Percentiles rank a stretch among this genome's conserved stretches.
Conservation (phyloP, 2,797 vertebrate species). For the Etheostoma perlongum region DNA sequence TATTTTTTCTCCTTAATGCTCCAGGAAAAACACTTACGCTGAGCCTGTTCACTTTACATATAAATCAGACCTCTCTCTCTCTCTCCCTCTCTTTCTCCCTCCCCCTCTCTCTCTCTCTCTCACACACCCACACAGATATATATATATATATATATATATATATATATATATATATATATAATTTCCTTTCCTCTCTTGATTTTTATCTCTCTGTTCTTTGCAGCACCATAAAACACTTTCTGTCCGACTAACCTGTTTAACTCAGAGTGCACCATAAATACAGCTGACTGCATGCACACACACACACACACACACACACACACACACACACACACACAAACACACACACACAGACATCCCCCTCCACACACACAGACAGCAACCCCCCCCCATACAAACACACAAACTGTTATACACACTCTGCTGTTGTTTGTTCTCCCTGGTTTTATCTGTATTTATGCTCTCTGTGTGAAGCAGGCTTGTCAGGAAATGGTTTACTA, state of each 20-base stretch:
- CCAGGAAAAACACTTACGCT: conserved; percentile 7
- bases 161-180: conserved; percentile 3
- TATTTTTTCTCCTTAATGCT: conserved; percentile 9
- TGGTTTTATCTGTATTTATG: conserved; percentile 45
- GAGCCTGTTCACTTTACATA: conserved; percentile 21
- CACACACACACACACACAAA: conserved; percentile 1
- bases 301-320: conserved; percentile 7
- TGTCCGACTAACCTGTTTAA: conserved; percentile 41
- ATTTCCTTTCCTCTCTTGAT: conserved; percentile 18
- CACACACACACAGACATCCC: neutral
- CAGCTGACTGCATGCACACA: conserved; percentile 11
- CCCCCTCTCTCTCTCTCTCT: too few species aligned
- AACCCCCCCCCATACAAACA: neutral
- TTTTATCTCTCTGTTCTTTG: conserved; percentile 33
- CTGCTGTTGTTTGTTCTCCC: conserved; percentile 36
- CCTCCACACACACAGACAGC: conserved; percentile 4
- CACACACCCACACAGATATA: conserved; percentile 37
- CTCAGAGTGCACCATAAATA: conserved; percentile 53
- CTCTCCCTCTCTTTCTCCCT: too few species aligned
- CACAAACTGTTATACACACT: neutral
- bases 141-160: neutral
- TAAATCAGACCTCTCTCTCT: conserved; percentile 8
- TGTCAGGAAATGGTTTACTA: conserved; percentile 47
- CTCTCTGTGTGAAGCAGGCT: conserved; percentile 11
- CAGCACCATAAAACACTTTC: conserved; percentile 31